Conservation (phyloP, 2,797 vertebrate genomes). For the Anableps anableps region DNA sequence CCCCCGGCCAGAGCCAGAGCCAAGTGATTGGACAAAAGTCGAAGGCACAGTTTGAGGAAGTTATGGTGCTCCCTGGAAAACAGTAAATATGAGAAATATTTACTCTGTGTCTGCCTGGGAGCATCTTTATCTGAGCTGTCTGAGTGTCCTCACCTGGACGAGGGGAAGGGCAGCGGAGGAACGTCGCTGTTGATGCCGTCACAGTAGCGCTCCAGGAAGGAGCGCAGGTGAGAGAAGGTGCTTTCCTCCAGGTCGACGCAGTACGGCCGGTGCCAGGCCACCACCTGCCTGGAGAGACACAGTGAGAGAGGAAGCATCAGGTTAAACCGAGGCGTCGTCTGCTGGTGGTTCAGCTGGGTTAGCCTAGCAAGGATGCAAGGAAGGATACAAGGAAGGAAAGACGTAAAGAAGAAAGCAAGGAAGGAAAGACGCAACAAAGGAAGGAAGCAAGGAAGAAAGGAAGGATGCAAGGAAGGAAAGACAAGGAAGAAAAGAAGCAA, state of each 20-base stretch:
- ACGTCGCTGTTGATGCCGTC: conserved; percentile 84
- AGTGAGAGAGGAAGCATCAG: not conserved
- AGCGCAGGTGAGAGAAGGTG: conserved; percentile 84
- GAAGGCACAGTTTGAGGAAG: conserved; percentile 86
- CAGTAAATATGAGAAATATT: not conserved
- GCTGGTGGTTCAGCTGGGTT: too few relatives aligned
- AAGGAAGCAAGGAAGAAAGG: too few relatives aligned
- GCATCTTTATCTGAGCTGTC: not conserved
- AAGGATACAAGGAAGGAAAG: too few relatives aligned
- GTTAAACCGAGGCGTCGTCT: not conserved
- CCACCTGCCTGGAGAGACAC: conserved; percentile 78
- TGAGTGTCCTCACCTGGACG: conserved; percentile 75
- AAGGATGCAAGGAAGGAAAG: accelerated
- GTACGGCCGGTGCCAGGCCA: conserved; percentile 87
- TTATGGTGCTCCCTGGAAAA: conserved; percentile 87
- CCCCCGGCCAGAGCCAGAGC: conserved; percentile 85
- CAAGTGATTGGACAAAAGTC: conserved; percentile 85
- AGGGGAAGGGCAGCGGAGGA: conserved; percentile 83
- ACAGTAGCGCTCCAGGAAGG: conserved; percentile 85
- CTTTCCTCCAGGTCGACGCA: conserved; percentile 87
- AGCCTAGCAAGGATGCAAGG: too few relatives aligned
- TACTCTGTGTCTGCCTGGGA: not conserved
- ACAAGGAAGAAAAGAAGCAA: not conserved
- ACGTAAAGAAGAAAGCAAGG: too few relatives aligned
- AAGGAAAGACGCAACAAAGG: too few relatives aligned